These are phyloP conservation scores for Pocillopora verrucosa DNA, from an alignment of 64 coral and sea anemone genomes.

Conservation along the genomic window DNA sequence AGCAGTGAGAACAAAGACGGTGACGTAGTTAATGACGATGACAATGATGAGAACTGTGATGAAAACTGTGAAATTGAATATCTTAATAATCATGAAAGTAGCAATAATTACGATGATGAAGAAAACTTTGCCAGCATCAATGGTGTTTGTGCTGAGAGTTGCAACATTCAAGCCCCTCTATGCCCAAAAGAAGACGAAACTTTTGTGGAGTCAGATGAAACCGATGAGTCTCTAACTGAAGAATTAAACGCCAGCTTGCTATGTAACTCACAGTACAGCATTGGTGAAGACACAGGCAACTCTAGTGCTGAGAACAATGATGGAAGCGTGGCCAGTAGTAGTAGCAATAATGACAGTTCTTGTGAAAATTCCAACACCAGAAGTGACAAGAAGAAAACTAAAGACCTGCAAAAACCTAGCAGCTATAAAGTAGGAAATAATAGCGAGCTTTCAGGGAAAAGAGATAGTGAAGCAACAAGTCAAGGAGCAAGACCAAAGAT, in stretches of 20 bases:
- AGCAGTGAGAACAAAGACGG: no score
- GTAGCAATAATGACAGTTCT: neutral
- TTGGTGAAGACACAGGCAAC: neutral
- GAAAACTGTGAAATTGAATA: neutral
- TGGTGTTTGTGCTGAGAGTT: neutral
- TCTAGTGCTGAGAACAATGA: neutral
- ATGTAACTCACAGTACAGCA: neutral
- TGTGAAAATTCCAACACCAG: neutral
- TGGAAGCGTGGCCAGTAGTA: neutral
- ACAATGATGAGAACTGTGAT: neutral
- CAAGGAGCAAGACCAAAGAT: slow-evolving; percentile 29
- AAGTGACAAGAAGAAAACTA: neutral
- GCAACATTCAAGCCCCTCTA: neutral
- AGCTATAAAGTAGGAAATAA: neutral
- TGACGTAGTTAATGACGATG: neutral
- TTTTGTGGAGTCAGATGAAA: neutral
- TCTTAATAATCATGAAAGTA: neutral
- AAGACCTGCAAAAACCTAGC: neutral
- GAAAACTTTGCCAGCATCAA: neutral
- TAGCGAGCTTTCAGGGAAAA: neutral
- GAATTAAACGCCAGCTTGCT: neutral
- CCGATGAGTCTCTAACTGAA: neutral
- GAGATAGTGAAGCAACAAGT: neutral
- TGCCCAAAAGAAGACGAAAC: neutral
- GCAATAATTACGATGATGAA: neutral